A percentile compares a stretch with the other conserved stretches of the same genome.
Evolutionary conservation across 1,140 invertebrate genomes (phyloP).

Genomic region (Maconellicoccus hirsutus): DNA sequence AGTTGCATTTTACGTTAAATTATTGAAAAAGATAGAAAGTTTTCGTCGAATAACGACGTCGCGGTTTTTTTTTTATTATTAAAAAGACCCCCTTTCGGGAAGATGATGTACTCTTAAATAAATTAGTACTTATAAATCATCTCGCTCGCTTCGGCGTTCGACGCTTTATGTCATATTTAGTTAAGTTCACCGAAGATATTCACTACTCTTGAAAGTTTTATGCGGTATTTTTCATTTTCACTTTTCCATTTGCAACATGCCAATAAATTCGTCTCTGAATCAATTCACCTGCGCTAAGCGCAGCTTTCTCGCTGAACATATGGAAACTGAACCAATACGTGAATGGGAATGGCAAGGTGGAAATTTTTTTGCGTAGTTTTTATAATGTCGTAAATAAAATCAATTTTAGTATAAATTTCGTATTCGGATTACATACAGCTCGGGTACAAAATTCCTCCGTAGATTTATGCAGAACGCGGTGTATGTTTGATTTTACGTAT

Average conservation of each 20-base stretch:
- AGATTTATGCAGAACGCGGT: too few species aligned
- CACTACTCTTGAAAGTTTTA: neutral
- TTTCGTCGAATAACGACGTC: too few species aligned
- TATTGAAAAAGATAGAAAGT: too few species aligned
- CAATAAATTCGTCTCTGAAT: neutral
- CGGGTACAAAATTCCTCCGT: too few species aligned
- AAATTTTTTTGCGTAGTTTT: neutral
- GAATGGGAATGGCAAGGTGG: too few species aligned
- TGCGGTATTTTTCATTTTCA: slow-evolving; percentile 4
- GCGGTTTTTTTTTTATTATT: too few species aligned
- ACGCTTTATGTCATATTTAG: neutral
- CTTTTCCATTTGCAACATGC: slow-evolving; percentile 7
- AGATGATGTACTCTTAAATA: slow-evolving; percentile 6
- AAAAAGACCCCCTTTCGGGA: too few species aligned
- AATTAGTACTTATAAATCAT: slow-evolving; percentile 1
- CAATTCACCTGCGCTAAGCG: neutral
- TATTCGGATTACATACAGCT: too few species aligned
- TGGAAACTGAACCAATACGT: neutral
- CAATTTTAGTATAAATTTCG: too few species aligned
- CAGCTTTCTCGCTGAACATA: neutral
- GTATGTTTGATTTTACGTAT: too few species aligned
- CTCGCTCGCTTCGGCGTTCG: neutral
- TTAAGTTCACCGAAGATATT: neutral
- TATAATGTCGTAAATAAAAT: neutral
- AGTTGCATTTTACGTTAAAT: too few species aligned